These are phyloP conservation scores for Amblyopsis hoosieri DNA, from an alignment of 2,797 vertebrate genomes.

Conservation along the genomic window DNA sequence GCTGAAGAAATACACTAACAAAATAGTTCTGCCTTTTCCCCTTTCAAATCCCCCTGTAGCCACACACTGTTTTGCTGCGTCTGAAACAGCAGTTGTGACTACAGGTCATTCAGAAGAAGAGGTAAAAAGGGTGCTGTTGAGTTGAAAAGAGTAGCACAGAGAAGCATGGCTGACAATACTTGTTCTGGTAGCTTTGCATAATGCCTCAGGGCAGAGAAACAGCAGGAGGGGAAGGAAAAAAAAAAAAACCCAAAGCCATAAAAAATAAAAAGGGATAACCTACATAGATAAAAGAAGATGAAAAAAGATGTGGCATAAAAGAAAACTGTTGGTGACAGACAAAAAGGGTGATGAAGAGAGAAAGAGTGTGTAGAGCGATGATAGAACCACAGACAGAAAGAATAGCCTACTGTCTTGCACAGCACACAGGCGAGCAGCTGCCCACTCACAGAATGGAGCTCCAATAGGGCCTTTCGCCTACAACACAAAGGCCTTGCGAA, in stretches of 20 bases:
- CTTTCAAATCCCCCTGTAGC: conserved; percentile 27
- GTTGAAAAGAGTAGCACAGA: conserved; percentile 61
- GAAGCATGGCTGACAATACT: conserved; percentile 65
- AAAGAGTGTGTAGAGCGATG: conserved; percentile 51
- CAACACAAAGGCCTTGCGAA: conserved; percentile 76
- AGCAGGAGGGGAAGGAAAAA: conserved; percentile 16
- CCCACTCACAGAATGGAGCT: conserved; percentile 71
- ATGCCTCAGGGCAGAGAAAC: conserved; percentile 48
- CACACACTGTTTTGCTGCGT: conserved; percentile 25
- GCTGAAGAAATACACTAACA: conserved; percentile 17
- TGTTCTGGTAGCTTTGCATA: conserved; percentile 67
- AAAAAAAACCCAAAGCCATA: conserved; percentile 26
- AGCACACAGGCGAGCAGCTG: conserved; percentile 73
- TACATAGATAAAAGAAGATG: conserved; percentile 21
- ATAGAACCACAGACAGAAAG: conserved; percentile 56
- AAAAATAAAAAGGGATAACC: conserved; percentile 42
- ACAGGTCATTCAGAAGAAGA: conserved; percentile 62
- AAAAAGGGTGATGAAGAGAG: conserved; percentile 31
- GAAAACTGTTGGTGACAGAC: conserved; percentile 28
- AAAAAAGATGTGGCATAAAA: conserved; percentile 41
- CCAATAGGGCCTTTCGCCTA: conserved; percentile 75
- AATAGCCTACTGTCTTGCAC: conserved; percentile 62
- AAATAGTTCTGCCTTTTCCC: conserved; percentile 22
- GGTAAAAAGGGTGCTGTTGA: conserved; percentile 60
- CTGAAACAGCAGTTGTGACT: conserved; percentile 56